Conservation (phyloP, 2,888 invertebrate genomes). For the Synanthedon andrenaeformis region DNA sequence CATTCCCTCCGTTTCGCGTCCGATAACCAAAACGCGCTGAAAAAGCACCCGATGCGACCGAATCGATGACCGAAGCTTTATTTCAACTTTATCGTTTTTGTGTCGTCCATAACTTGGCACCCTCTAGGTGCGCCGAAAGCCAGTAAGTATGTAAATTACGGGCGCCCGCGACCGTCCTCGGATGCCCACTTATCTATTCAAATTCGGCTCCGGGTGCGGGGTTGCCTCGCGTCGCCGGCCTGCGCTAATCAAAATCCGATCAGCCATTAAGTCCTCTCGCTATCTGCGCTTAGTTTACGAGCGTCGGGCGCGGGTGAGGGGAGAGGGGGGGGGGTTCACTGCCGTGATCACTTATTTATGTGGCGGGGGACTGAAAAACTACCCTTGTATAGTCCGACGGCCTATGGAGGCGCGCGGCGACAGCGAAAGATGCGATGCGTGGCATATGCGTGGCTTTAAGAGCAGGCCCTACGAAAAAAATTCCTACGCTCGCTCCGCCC, state of each 20-base stretch:
- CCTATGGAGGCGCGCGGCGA: constrained; percentile 20
- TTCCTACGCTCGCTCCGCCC: too few relatives aligned
- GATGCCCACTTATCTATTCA: constrained; percentile 70
- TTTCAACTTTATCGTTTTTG: constrained; percentile 68
- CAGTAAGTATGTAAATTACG: constrained; percentile 71
- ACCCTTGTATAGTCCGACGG: constrained; percentile 45
- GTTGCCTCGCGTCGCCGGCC: constrained; percentile 58
- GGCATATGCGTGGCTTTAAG: too few relatives aligned
- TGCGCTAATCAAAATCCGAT: constrained; percentile 69
- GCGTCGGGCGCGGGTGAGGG: constrained; percentile 26
- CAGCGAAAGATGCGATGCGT: constrained; percentile 36
- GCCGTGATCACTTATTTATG: constrained; percentile 64
- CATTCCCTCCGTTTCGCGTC: constrained; percentile 16
- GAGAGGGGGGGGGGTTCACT: constrained; percentile 21
- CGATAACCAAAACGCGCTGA: constrained; percentile 56
- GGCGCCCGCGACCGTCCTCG: constrained; percentile 63
- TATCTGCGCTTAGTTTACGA: constrained; percentile 69
- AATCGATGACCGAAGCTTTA: constrained; percentile 63
- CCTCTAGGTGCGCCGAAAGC: constrained; percentile 61
- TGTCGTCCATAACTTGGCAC: constrained; percentile 63
- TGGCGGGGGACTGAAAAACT: constrained; percentile 63
- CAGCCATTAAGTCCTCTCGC: constrained; percentile 70
- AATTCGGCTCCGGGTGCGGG: constrained; percentile 60
- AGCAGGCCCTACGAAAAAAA: too few relatives aligned
- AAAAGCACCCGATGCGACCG: constrained; percentile 51